Base-by-base conservation (phyloP, 2,113 vertebrate genomes). In the Tenebrosternarchus preto region DNA sequence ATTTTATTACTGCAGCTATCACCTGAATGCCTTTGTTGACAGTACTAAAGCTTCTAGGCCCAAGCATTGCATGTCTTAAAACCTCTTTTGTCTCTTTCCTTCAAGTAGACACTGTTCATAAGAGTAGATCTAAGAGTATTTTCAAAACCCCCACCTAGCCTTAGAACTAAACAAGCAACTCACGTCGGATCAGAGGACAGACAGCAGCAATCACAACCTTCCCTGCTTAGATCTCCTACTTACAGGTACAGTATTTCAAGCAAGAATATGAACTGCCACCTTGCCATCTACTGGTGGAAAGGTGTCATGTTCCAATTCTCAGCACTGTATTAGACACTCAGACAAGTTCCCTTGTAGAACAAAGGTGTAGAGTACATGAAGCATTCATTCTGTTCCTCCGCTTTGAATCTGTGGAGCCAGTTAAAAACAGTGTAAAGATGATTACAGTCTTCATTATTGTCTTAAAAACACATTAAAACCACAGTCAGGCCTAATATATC, bases 251-350 rank as follows among this genome's bases (percentile, higher is more conserved):
- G 31, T 43, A 56, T n/a, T 9, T 69, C 6, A 36, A 46, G 57
- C 56, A 2, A 33, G 50, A 76, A 73, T 67, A 81, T 33, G 53
- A 43, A 74, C 20, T 43, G 68, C 69, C 67, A 57, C 25, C 29
- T 74, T 71, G 80, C 57, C 76, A 76, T 79, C 71, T 79, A 79
- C 76, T 76, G 64, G 76, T 70, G 20, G 59, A 59, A 72, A 56
- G 22, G 57, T 73, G 39, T 33, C 4, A 78, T 73, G 67, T n/a
- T 68, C 7, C 55, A 64, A 25, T 29, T 57, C 27, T 71, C 17
- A 80, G 43, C 17, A 64, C 27, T 20, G 3, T 17, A 55, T 55
- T 55, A 55, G 5, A 72, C 19, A 19, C 36, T 61, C 59, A 50
- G 46, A 7, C 19, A 25, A 43, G 9, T 50, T 69, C 16, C 56